phyloP scores from a whole-genome alignment of 1,140 invertebrate species.

The Ylistrum balloti region DNA sequence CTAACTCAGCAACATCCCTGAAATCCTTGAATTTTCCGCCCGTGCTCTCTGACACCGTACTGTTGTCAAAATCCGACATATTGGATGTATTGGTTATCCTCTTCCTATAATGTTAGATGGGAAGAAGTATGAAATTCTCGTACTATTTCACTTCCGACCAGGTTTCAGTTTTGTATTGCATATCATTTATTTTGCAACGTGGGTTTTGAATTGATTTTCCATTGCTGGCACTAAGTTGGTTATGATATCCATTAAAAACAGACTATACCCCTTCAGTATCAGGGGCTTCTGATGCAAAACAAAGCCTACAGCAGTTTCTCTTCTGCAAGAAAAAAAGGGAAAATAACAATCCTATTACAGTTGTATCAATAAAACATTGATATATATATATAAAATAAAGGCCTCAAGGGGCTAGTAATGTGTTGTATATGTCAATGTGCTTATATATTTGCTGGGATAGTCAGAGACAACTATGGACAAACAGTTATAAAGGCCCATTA shows the following conservation, averaged over 20 bases:
- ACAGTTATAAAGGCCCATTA: too few species aligned
- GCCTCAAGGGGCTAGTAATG: too few species aligned
- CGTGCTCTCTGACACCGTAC: background rate
- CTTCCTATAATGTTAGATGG: too few species aligned
- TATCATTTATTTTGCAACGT: background rate
- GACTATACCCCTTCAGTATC: background rate
- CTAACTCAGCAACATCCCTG: background rate
- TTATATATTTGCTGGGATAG: too few species aligned
- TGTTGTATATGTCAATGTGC: too few species aligned
- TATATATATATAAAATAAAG: too few species aligned
- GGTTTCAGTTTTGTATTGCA: background rate
- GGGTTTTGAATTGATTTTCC: background rate
- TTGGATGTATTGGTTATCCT: background rate
- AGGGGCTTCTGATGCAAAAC: background rate
- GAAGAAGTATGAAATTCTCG: background rate
- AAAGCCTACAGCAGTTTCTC: too few species aligned
- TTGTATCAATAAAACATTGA: too few species aligned
- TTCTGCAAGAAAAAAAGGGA: too few species aligned
- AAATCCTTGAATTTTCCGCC: background rate
- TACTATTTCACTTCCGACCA: background rate
- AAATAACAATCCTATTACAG: too few species aligned
- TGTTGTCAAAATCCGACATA: background rate
- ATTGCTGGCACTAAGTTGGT: background rate
- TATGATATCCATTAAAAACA: background rate
- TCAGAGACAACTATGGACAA: too few species aligned